Base-by-base conservation (phyloP, 1,140 invertebrate species). In the Listronotus oregonensis region DNA sequence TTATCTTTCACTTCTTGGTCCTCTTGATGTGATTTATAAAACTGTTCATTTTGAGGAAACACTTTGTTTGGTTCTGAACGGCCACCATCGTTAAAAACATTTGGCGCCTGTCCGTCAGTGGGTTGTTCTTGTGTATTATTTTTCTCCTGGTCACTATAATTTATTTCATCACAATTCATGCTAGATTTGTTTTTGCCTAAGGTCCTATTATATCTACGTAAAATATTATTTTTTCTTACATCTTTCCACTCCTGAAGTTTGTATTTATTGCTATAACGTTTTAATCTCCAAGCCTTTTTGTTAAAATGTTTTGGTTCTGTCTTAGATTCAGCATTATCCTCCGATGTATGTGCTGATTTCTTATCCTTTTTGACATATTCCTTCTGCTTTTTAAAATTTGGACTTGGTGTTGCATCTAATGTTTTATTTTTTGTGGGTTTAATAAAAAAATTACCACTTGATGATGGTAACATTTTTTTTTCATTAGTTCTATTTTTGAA, bases 221-320 rank as follows among this genome's bases (percentile, higher is more conserved):
- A 42, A 17, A 87, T 69, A 42, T 74, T 75, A 62, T 85, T 84
- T 67, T 86, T 87, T 12, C 85, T 80, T 61, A 80, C 81, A 51
- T 86, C 83, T 65, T 88, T 83, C 85, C 86, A 89, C 76, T 87
- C 81, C 49, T 86, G 79, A 34, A 89, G 78, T 79, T 87, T 88
- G 57, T 85, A 85, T 69, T 88, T 87, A 39, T 87, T 86, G 68
- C 86, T 88, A 64, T 88, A 89, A 69, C 87, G 87, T 62, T 87
- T 82, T 31, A 86, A 61, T 21, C 87, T 80, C 61, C 87, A 88
- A 12, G 82, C 78, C 55, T 86, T 87, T 73, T 88, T 89, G 66
- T 88, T 82, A 74, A 88, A 88, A 4, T 80, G 78, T 75, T 82
- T 85, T 64, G 78, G 81, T 55, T 32, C 34, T 32, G 18, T 55